Conservation (phyloP, 2,888 invertebrate species). For the Andrena bucephala region DNA sequence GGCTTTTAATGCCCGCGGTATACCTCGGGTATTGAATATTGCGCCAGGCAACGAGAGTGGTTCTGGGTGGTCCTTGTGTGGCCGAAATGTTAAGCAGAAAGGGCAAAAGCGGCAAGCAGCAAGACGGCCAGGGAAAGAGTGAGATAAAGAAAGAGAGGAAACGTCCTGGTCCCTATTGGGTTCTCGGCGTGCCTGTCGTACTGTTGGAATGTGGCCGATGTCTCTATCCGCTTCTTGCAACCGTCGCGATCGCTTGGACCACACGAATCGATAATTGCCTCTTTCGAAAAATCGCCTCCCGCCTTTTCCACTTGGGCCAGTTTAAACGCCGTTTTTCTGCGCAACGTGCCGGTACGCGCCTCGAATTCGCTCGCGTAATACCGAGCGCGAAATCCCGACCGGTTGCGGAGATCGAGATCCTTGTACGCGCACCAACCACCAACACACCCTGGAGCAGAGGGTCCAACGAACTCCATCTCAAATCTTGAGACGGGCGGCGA, state of each 20-base stretch:
- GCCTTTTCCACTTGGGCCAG: constrained; percentile 80
- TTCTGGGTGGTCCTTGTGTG: constrained; percentile 80
- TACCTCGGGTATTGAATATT: constrained; percentile 74
- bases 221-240: constrained; percentile 84
- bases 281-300: constrained; percentile 80
- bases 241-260: constrained; percentile 78
- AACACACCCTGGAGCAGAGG: constrained; percentile 30
- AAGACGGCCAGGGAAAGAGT: constrained; percentile 59
- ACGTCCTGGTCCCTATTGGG: constrained; percentile 69
- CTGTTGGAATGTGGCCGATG: constrained; percentile 84
- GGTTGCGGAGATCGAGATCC: constrained; percentile 48
- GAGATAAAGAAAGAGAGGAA: constrained; percentile 64
- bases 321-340: constrained; percentile 80
- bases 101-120: constrained; percentile 63
- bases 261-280: constrained; percentile 85
- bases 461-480: constrained; percentile 60
- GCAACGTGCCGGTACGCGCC: constrained; percentile 65
- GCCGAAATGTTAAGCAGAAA: constrained; percentile 80
- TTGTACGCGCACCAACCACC: constrained; percentile 9
- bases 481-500: not conserved
- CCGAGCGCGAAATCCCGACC: constrained; percentile 63
- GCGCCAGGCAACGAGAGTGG: constrained; percentile 64
- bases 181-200: constrained; percentile 79
- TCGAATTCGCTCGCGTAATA: constrained; percentile 72
- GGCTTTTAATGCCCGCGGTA: constrained; percentile 32